Conservation (phyloP, 2,797 vertebrate genomes). For the Calcarius lapponicus region DNA sequence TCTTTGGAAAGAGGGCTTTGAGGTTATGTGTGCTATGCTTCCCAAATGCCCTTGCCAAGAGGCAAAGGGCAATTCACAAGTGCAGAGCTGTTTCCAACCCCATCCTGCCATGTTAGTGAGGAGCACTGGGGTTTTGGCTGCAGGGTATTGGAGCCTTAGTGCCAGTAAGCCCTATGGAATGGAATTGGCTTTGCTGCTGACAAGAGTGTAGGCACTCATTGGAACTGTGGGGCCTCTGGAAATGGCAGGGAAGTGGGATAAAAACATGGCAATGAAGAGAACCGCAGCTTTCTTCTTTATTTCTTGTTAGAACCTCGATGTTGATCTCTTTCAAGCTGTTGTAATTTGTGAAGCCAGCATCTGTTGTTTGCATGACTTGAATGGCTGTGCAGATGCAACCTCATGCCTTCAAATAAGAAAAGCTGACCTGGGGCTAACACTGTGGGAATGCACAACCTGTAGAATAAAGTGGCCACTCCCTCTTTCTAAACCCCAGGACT, state of each 20-base stretch:
- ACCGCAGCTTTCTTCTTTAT: neutral
- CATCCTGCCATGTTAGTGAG: too few relatives aligned
- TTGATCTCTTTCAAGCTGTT: conserved; percentile 20
- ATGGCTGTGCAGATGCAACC: conserved; percentile 60
- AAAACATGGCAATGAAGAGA: neutral
- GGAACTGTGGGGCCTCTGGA: neutral
- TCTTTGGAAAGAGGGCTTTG: too few relatives aligned
- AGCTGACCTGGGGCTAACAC: conserved; percentile 44
- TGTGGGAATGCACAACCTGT: neutral
- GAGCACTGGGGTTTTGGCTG: too few relatives aligned
- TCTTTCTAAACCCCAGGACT: conserved; percentile 3
- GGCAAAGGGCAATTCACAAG: too few relatives aligned
- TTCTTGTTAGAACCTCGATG: neutral
- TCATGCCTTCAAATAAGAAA: conserved; percentile 44
- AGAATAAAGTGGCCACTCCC: conserved; percentile 19
- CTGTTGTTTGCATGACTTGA: conserved; percentile 58
- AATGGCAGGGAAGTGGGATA: neutral
- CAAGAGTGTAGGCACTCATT: neutral
- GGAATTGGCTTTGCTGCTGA: neutral
- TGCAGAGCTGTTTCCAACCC: too few relatives aligned
- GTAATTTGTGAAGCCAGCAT: conserved; percentile 32
- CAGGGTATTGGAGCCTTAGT: too few relatives aligned
- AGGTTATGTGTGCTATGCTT: too few relatives aligned
- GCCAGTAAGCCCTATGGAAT: neutral
- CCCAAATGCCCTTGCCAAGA: too few relatives aligned